Percentiles rank a stretch among this genome's conserved stretches.
Evolutionary conservation across 2,113 vertebrate species (phyloP).

Genomic region (Trogon surrucura): DNA sequence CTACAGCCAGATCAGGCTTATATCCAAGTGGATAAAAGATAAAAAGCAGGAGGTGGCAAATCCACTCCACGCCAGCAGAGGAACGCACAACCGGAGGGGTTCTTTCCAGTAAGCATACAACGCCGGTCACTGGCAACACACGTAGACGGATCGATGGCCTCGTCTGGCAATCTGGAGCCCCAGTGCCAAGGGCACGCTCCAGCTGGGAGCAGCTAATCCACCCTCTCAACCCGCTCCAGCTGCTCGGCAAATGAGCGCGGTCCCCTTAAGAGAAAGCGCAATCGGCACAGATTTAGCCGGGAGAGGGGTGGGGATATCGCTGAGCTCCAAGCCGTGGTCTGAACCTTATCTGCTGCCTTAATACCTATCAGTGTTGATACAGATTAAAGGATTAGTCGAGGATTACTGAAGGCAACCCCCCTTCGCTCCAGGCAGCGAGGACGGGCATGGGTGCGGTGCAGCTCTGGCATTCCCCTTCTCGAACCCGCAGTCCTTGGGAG

Average conservation of each 20-base stretch:
- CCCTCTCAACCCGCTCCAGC: not conserved
- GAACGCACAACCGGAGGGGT: not conserved
- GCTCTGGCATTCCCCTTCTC: not conserved
- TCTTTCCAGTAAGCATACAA: not conserved
- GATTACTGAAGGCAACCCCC: slow-evolving; percentile 48
- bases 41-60: not conserved
- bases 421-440: not conserved
- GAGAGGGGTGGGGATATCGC: slow-evolving; percentile 52
- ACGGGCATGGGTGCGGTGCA: not conserved
- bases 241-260: not conserved
- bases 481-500: not conserved
- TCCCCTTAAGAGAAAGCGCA: slow-evolving; percentile 48
- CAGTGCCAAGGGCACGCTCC: not conserved
- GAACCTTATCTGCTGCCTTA: slow-evolving; percentile 61
- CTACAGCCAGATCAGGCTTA: not conserved
- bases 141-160: not conserved
- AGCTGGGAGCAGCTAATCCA: slow-evolving; percentile 26
- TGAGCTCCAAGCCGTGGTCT: slow-evolving; percentile 39
- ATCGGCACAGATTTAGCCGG: slow-evolving; percentile 27
- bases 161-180: not conserved
- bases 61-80: not conserved
- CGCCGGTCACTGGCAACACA: not conserved
- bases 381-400: slow-evolving; percentile 58
- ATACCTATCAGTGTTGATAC: slow-evolving; percentile 62
- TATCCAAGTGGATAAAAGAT: not conserved